Evolutionary conservation across 2,113 vertebrate species (phyloP).

Genomic region (Cebus imitator): DNA sequence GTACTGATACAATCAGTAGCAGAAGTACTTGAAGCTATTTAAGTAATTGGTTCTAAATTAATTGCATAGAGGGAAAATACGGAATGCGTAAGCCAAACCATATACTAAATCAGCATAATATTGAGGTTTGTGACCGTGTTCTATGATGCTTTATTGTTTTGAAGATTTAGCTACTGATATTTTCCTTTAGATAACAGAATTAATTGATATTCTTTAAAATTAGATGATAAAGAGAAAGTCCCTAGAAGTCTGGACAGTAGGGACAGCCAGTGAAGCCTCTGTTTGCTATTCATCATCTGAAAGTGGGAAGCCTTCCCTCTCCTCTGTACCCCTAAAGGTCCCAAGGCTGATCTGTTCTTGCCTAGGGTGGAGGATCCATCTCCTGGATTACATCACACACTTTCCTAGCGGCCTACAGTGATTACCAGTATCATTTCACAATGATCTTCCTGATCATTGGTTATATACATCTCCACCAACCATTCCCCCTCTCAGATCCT

Average conservation of each 20-base stretch:
- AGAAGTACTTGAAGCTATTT: background rate
- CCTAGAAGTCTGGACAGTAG: background rate
- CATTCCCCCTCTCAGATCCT: background rate
- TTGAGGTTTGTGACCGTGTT: background rate
- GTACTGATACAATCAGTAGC: background rate
- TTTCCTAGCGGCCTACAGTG: background rate
- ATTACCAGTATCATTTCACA: background rate
- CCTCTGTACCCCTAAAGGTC: background rate
- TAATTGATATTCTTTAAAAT: background rate
- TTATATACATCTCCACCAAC: background rate
- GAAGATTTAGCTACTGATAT: background rate
- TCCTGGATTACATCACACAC: background rate
- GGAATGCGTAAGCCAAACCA: background rate
- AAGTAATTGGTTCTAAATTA: slow-evolving; percentile 32
- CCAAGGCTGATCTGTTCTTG: background rate
- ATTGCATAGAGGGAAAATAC: background rate
- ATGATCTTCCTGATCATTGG: background rate
- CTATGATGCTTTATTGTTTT: background rate
- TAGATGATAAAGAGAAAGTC: background rate
- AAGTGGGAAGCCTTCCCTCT: background rate
- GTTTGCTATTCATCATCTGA: background rate
- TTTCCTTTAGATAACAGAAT: background rate
- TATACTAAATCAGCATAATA: background rate
- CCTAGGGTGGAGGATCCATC: background rate
- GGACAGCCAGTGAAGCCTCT: background rate